Evolutionary conservation across 2,888 invertebrate genomes (phyloP).

Genomic region (Cepaea hortensis): DNA sequence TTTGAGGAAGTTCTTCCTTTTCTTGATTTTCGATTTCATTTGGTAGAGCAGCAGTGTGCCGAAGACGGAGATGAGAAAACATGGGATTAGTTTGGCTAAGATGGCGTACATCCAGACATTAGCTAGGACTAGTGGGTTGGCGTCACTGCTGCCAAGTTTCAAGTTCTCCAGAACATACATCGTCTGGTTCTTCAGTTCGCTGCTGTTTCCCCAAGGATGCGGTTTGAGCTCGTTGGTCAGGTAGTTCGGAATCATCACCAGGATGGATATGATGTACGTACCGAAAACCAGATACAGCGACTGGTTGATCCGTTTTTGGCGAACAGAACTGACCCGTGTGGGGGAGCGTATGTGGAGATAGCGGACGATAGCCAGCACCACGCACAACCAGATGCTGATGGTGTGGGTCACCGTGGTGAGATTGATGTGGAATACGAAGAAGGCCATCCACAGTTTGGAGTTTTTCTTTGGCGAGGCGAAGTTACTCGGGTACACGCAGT

Average conservation of each 20-base stretch:
- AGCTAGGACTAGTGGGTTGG: conserved; percentile 61
- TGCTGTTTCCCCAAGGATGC: background rate
- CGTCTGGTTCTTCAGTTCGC: conserved; percentile 54
- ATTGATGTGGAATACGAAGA: conserved; percentile 85
- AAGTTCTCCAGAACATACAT: conserved; percentile 62
- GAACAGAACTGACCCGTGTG: conserved; percentile 82
- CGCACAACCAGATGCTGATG: conserved; percentile 93
- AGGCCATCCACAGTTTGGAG: conserved; percentile 75
- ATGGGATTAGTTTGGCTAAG: conserved; percentile 92
- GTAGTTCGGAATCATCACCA: conserved; percentile 90
- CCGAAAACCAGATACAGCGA: conserved; percentile 86
- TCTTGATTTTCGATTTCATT: conserved; percentile 64
- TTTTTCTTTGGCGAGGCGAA: conserved; percentile 62
- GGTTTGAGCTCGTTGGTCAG: conserved; percentile 81
- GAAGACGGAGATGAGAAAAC: conserved; percentile 87
- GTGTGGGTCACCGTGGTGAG: conserved; percentile 92
- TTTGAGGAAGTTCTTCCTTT: conserved; percentile 64
- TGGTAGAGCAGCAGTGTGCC: conserved; percentile 75
- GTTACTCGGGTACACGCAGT: conserved; percentile 62
- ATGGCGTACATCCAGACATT: conserved; percentile 95
- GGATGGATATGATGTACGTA: conserved; percentile 89
- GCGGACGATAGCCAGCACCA: conserved; percentile 92
- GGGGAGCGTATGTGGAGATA: conserved; percentile 84
- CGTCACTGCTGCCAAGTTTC: conserved; percentile 61
- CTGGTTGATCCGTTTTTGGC: conserved; percentile 84